Evolutionary conservation across 2,797 vertebrate genomes (phyloP).

Genomic region (Echeneis naucrates): DNA sequence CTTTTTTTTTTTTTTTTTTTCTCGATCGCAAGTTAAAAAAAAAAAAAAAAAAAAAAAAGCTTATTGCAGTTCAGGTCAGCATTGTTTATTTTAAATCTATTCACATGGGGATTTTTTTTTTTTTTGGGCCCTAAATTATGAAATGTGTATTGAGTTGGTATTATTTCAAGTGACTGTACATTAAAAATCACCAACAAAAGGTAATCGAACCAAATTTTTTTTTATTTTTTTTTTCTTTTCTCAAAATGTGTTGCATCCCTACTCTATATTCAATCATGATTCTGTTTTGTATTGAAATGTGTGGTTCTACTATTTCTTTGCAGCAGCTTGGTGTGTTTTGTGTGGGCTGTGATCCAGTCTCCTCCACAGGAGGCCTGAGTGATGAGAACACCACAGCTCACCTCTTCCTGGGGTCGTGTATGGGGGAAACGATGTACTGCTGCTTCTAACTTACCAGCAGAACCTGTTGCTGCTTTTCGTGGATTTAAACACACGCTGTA

Average conservation of each 20-base stretch:
- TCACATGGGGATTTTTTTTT: slow-evolving; percentile 41
- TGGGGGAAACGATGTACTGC: slow-evolving; percentile 48
- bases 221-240: slow-evolving; percentile 27
- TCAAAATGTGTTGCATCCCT: slow-evolving; percentile 58
- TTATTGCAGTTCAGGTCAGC: slow-evolving; percentile 67
- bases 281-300: slow-evolving; percentile 54
- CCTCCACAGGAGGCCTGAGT: slow-evolving; percentile 19
- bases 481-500: slow-evolving; percentile 75
- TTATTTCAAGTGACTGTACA: slow-evolving; percentile 81
- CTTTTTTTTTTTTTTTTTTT: no score
- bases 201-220: slow-evolving; percentile 63
- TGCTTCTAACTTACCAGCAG: slow-evolving; percentile 83
- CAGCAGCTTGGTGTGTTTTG: slow-evolving; percentile 64
- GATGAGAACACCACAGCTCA: slow-evolving; percentile 38
- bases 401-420: neutral
- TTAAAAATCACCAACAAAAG: slow-evolving; percentile 71
- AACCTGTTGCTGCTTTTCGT: slow-evolving; percentile 79
- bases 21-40: slow-evolving; percentile 49
- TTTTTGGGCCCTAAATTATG: slow-evolving; percentile 55
- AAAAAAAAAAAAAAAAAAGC: no score
- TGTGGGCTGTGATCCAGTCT: slow-evolving; percentile 40
- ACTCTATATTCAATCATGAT: slow-evolving; percentile 59
- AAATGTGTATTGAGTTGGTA: slow-evolving; percentile 78
- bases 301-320: slow-evolving; percentile 49
- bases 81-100: slow-evolving; percentile 69